Conservation (phyloP, 2,113 vertebrate species). For the Ardeotis arabs region DNA sequence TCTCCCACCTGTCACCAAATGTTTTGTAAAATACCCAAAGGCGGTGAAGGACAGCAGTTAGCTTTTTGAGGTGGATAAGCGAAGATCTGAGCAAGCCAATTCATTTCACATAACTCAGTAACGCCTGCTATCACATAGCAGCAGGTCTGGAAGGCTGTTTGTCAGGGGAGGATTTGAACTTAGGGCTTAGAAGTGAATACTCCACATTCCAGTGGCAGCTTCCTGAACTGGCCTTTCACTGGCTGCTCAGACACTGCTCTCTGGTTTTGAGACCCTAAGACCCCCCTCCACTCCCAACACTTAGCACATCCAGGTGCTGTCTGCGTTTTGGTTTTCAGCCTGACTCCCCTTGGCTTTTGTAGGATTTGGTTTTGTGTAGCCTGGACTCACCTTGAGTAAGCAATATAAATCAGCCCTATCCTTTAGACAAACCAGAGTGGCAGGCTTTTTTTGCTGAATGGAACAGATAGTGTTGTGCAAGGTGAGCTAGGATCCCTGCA, state of each 20-base stretch:
- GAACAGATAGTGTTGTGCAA: neutral
- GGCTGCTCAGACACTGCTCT: neutral
- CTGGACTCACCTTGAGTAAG: neutral
- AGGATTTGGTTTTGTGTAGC: conserved; percentile 43
- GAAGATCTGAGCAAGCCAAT: conserved; percentile 9
- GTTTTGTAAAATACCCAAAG: neutral
- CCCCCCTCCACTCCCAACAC: neutral
- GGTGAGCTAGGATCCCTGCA: neutral
- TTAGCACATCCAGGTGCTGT: neutral
- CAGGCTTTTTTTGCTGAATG: neutral
- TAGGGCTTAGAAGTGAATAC: conserved; percentile 59
- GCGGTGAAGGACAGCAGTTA: neutral
- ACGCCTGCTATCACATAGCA: conserved; percentile 6
- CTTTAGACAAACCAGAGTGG: neutral
- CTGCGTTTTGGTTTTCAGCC: conserved; percentile 18
- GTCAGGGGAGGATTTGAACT: conserved; percentile 35
- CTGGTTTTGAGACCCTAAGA: neutral
- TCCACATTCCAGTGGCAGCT: conserved; percentile 53
- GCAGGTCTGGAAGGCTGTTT: conserved; percentile 12
- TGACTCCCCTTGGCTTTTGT: conserved; percentile 67
- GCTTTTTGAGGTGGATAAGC: neutral
- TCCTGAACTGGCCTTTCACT: conserved; percentile 27
- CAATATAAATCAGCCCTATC: neutral
- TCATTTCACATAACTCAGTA: conserved; percentile 8
- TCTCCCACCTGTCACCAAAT: neutral